Percentiles rank a stretch among this genome's conserved stretches.
Evolutionary conservation across 2,113 vertebrate genomes (phyloP).

Genomic region (Macrotis lagotis): DNA sequence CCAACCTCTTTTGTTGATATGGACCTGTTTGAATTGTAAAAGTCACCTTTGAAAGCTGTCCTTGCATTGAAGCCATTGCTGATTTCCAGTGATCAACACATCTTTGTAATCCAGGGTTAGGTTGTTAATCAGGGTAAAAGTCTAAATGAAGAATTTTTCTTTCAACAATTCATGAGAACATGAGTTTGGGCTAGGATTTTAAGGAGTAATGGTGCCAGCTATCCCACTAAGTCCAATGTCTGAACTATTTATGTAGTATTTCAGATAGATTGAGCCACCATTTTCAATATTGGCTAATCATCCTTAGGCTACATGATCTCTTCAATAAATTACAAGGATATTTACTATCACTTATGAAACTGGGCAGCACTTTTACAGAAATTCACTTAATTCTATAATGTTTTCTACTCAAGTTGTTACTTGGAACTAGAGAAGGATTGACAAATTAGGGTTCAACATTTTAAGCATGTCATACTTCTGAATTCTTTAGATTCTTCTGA

Average conservation of each 20-base stretch:
- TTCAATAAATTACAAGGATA: background rate
- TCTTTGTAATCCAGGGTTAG: no score
- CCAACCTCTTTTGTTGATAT: no score
- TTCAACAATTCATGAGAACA: no score
- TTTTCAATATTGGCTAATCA: no score
- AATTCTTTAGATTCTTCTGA: background rate
- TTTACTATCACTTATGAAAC: background rate
- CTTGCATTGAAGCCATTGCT: no score
- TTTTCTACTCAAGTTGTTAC: background rate
- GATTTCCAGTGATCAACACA: background rate
- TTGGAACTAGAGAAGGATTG: background rate
- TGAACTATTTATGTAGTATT: background rate
- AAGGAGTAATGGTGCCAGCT: background rate
- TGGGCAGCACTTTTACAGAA: background rate
- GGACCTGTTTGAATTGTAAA: background rate
- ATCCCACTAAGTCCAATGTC: background rate
- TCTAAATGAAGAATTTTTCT: no score
- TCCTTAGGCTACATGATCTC: background rate
- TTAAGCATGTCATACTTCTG: background rate
- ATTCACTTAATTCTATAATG: background rate
- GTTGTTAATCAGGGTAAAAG: background rate
- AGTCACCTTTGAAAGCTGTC: background rate
- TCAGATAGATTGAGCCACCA: no score
- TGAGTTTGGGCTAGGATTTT: no score
- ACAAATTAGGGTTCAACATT: background rate